Base-by-base conservation (phyloP, 92 coral and sea anemone genomes). In the Zoanthus sansibaricus region DNA sequence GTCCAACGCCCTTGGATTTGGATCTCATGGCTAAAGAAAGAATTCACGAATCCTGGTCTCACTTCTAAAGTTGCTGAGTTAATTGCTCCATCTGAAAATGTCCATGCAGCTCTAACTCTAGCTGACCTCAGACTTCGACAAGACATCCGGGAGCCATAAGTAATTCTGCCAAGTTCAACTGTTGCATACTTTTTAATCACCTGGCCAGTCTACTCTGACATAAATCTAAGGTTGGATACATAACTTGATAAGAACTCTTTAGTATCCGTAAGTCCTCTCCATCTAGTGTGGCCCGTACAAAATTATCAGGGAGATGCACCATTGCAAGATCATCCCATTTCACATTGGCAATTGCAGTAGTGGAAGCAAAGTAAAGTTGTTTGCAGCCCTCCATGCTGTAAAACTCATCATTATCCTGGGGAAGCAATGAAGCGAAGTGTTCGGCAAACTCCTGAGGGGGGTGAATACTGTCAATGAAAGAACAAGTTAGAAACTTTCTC, bases 31-130 rank as follows among this genome's bases (percentile, higher is more conserved):
- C 58, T 42, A 62, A 87, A n/a, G 82, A 87, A 91, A 72, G 31
- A 76, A 13, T 78, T 70, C 13, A 89, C 89, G 33, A 55, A 51
- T 42, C 93, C 90, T 48, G 93, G 93, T 72, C 93, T 86, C 10
- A 67, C 9, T 25, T 47, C 46, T 1, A 33, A 48, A 42, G 83
- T 45, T 17, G 82, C 49, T 7, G 58, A 14, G 58, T 90, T 72
- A 52, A 90, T 82, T 14, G 32, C 7, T 16, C 90, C 90, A 79
- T 86, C 64, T 20, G 86, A 87, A 72, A 37, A 71, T 59, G 79
- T 76, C 93, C 88, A 91, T n/a, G 90, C 70, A 47, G 93, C 91
- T 52, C 77, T 66, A 3, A 91, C 54, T 49, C 93, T 73, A 9
- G 93, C 82, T 7, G 90, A 86, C 47, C 90, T 6, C 54, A 72